These are phyloP conservation scores for Automeris io DNA, from an alignment of 2,888 invertebrate species.

Conservation along the genomic window DNA sequence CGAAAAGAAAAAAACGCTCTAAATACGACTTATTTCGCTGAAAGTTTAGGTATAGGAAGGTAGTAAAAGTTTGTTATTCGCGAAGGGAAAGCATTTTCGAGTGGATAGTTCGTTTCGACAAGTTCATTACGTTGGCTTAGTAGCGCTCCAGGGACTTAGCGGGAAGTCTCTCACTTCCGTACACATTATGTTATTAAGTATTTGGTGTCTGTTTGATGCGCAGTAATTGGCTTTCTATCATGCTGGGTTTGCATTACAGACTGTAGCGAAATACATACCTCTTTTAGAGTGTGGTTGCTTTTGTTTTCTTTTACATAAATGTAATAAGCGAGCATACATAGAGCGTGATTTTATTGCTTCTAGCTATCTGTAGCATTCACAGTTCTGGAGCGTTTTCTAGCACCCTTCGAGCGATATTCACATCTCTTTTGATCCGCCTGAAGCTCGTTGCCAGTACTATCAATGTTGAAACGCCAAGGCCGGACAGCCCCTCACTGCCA, in stretches of 20 bases:
- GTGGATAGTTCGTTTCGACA: conserved; percentile 2
- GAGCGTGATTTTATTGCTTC: too few species aligned
- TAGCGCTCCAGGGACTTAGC: conserved; percentile 1
- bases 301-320: too few species aligned
- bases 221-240: not conserved
- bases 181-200: not conserved
- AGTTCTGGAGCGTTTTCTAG: too few species aligned
- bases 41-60: not conserved
- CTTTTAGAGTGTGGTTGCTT: too few species aligned
- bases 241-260: not conserved
- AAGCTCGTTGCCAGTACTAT: too few species aligned
- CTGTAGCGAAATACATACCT: too few species aligned
- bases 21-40: not conserved
- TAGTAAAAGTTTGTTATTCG: not conserved
- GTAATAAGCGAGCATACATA: too few species aligned
- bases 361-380: too few species aligned
- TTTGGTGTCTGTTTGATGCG: not conserved
- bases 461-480: too few species aligned
- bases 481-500: too few species aligned
- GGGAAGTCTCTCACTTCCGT: not conserved
- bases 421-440: too few species aligned
- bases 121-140: conserved; percentile 3
- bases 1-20: not conserved
- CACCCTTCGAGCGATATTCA: too few species aligned
- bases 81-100: not conserved